These are phyloP conservation scores for Epinephelus fuscoguttatus DNA, from an alignment of 2,113 vertebrate species.

Conservation along the genomic window DNA sequence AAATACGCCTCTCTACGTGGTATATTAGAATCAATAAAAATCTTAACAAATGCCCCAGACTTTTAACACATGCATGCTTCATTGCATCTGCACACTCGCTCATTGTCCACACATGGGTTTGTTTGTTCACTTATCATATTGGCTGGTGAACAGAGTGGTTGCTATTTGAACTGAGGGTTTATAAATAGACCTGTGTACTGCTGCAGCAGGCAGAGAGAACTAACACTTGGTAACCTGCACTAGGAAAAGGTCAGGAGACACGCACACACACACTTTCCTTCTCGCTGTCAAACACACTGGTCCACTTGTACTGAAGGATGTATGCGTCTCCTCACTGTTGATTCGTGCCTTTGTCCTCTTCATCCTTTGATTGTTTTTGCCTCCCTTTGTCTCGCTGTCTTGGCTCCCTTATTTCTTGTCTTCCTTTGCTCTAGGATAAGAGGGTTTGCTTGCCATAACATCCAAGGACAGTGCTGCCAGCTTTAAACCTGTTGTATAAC, in stretches of 20 bases:
- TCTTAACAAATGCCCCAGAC: background rate
- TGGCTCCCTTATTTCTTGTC: background rate
- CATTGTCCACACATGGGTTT: conserved; percentile 54
- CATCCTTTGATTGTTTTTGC: background rate
- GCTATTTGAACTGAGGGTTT: conserved; percentile 76
- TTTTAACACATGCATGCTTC: conserved; percentile 1
- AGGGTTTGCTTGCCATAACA: conserved; percentile 39
- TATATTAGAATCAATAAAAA: background rate
- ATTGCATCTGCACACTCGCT: conserved; percentile 13
- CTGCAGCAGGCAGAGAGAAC: conserved; percentile 60
- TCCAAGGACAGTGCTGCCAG: conserved; percentile 13
- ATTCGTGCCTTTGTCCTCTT: background rate
- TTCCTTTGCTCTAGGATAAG: conserved; percentile 26
- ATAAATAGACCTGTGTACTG: conserved; percentile 74
- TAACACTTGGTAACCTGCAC: conserved; percentile 55
- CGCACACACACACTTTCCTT: background rate
- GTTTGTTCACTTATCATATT: conserved; percentile 66
- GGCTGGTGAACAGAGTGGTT: conserved; percentile 62
- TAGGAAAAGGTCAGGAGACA: conserved; percentile 65
- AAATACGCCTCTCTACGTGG: background rate
- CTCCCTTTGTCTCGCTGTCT: background rate
- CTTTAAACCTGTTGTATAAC: conserved; percentile 62
- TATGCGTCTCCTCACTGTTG: conserved; percentile 9
- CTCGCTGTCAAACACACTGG: conserved; percentile 55
- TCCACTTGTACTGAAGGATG: conserved; percentile 48